These are phyloP conservation scores for Holothuria leucospilota DNA, from an alignment of 53 echinoderm and acorn worm genomes.

Conservation along the genomic window DNA sequence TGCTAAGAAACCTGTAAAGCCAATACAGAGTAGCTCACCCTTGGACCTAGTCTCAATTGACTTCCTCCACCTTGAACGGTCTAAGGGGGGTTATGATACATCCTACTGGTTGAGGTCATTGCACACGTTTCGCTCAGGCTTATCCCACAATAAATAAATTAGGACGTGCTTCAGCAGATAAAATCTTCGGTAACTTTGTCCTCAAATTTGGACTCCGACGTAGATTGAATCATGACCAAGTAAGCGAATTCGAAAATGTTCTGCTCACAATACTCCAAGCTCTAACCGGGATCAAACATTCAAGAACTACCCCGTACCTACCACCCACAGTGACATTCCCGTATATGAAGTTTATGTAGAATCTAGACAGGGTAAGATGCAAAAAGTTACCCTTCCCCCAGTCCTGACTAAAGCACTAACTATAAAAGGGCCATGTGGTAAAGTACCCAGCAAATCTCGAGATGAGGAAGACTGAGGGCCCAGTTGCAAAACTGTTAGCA, in stretches of 20 bases:
- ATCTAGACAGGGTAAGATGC: neutral
- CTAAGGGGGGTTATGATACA: constrained; percentile 27
- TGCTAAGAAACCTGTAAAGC: constrained; percentile 47
- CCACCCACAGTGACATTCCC: constrained; percentile 7
- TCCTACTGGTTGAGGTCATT: constrained; percentile 45
- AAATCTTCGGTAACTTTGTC: constrained; percentile 31
- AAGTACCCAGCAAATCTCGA: neutral
- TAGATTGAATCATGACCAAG: constrained; percentile 56
- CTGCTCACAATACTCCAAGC: neutral
- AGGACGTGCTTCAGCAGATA: neutral
- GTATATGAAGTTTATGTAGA: constrained; percentile 41
- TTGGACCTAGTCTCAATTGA: neutral
- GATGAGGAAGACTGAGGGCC: neutral
- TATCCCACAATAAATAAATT: constrained; percentile 47
- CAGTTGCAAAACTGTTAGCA: too few relatives aligned
- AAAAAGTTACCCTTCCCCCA: neutral
- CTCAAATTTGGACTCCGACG: constrained; percentile 40
- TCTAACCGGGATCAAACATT: too few relatives aligned
- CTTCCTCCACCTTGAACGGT: constrained; percentile 27
- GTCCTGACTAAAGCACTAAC: neutral
- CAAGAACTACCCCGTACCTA: too few relatives aligned
- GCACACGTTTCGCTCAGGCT: constrained; percentile 63
- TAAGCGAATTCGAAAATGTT: constrained; percentile 11
- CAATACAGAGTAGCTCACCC: neutral
- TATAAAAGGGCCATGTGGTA: neutral